Percentiles rank a stretch among this genome's conserved stretches.
phyloP scores from a whole-genome alignment of 2,888 invertebrate genomes.

The Calliopum simillimum region DNA sequence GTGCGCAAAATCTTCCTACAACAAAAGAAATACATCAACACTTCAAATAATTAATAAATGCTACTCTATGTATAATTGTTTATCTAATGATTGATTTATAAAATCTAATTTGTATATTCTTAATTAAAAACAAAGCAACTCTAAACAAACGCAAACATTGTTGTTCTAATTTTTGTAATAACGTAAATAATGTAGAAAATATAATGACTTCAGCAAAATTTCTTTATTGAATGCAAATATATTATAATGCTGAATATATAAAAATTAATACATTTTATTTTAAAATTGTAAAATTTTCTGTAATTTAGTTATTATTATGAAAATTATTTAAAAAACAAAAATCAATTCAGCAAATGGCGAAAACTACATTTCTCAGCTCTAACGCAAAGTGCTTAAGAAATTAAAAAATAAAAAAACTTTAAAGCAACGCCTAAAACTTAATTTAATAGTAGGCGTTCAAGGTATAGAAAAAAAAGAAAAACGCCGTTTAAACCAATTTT shows the following conservation, averaged over 20 bases:
- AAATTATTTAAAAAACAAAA: constrained; percentile 13
- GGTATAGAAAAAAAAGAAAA: background rate
- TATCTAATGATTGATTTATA: too few relatives aligned
- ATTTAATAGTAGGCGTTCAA: constrained; percentile 1
- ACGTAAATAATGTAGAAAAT: constrained; percentile 5
- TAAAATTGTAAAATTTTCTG: constrained; percentile 36
- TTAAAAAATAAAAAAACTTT: too few relatives aligned
- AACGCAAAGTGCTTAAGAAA: too few relatives aligned
- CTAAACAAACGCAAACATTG: too few relatives aligned
- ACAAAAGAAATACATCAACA: background rate
- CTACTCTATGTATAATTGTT: too few relatives aligned
- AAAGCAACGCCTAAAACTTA: constrained; percentile 19
- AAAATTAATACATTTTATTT: too few relatives aligned
- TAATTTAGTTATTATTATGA: constrained; percentile 33
- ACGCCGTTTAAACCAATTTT: constrained; percentile 30
- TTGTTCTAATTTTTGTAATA: constrained; percentile 3
- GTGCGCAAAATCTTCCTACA: background rate
- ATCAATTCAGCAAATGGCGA: constrained; percentile 1
- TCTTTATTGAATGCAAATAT: too few relatives aligned
- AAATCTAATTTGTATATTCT: too few relatives aligned
- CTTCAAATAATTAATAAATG: constrained; percentile 8
- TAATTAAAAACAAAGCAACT: too few relatives aligned
- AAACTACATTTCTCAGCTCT: too few relatives aligned
- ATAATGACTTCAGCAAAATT: background rate
- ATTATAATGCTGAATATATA: too few relatives aligned